Percentiles rank a stretch among this genome's conserved stretches.
phyloP scores from a whole-genome alignment of 2,113 vertebrate genomes.

The Chlorodrepanis virens region DNA sequence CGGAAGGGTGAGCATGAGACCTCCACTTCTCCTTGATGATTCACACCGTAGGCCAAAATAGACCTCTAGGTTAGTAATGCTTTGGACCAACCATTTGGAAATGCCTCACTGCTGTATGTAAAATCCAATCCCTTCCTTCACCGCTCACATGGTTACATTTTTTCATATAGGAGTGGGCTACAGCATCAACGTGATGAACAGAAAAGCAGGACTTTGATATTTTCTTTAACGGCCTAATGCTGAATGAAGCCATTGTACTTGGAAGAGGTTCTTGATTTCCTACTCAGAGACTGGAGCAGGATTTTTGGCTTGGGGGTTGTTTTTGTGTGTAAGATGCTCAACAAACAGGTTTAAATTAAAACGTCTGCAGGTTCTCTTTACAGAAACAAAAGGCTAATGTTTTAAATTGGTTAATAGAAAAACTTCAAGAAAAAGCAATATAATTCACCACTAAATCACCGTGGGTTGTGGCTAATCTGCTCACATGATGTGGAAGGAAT shows the following conservation, averaged over 20 bases:
- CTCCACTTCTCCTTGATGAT: slow-evolving; percentile 59
- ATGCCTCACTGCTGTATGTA: slow-evolving; percentile 55
- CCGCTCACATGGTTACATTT: background rate
- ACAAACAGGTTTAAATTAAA: slow-evolving; percentile 71
- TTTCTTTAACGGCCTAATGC: slow-evolving; percentile 51
- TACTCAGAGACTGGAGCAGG: slow-evolving; percentile 62
- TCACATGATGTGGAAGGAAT: slow-evolving; percentile 69
- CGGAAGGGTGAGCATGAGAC: slow-evolving; percentile 55
- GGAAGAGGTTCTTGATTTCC: slow-evolving; percentile 70
- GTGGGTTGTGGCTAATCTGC: slow-evolving; percentile 67
- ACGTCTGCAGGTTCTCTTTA: slow-evolving; percentile 71
- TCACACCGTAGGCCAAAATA: slow-evolving; percentile 46
- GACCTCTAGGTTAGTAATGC: slow-evolving; percentile 41
- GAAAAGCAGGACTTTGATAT: slow-evolving; percentile 59
- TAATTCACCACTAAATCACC: slow-evolving; percentile 63
- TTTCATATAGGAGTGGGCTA: slow-evolving; percentile 43
- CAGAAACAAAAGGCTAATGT: slow-evolving; percentile 72
- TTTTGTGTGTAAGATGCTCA: slow-evolving; percentile 63
- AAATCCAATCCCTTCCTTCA: slow-evolving; percentile 65
- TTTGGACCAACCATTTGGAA: slow-evolving; percentile 44
- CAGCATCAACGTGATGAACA: slow-evolving; percentile 46
- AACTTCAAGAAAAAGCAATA: slow-evolving; percentile 70
- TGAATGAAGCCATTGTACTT: slow-evolving; percentile 70
- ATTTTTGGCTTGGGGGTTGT: slow-evolving; percentile 70
- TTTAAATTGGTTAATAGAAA: slow-evolving; percentile 68